Base-by-base conservation (phyloP, 2,888 invertebrate species). In the Mayetiola destructor region DNA sequence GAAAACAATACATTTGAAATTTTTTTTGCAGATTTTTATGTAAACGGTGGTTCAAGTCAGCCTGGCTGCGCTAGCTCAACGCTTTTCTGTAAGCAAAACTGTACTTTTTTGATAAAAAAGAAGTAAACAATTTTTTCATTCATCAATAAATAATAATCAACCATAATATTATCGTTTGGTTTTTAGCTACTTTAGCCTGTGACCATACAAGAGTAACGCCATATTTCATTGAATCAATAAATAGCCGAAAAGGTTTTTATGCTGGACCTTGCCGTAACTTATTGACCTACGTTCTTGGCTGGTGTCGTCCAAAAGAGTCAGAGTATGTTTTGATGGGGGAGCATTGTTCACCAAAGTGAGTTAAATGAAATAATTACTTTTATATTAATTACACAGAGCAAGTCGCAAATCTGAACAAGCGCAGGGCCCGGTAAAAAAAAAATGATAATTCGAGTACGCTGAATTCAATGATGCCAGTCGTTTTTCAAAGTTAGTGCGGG, bases 171-270 rank as follows among this genome's bases (percentile, higher is more conserved):
- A 9, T 32, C 6, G 12, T 32, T 32, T 32, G 6, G 8, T 9
- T 32, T 12, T 59, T 70, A 89, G 89, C 88, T 76, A 89, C 89
- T 0, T 73, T 90, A 59, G 85, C 90, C 27, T 90, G 90, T 69
- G 90, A 90, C 69, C 90, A 90, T 68, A 90, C 89, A 6, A 88
- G 88, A 74, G 90, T 90, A 59, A 89, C 90, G 2, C 90, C 90
- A 10, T 89, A 88, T 69, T 90, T 89, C 69, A 88, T 90, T 62
- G 90, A 90, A 70, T 90, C 89, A 1, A 89, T 90, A 64, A 85
- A 85, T 64, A 81, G 85, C 16, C 80, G 77, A 57, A 74, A 76
- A 16, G 90, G 90, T 21, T 90, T 90, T 69, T 90, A 86, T 81
- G 86, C 89, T 2, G 86, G 88, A 3, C 88, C 88, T 1, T 90